phyloP scores from a whole-genome alignment of 2,888 invertebrate species.

The Drosophila pegasa region DNA sequence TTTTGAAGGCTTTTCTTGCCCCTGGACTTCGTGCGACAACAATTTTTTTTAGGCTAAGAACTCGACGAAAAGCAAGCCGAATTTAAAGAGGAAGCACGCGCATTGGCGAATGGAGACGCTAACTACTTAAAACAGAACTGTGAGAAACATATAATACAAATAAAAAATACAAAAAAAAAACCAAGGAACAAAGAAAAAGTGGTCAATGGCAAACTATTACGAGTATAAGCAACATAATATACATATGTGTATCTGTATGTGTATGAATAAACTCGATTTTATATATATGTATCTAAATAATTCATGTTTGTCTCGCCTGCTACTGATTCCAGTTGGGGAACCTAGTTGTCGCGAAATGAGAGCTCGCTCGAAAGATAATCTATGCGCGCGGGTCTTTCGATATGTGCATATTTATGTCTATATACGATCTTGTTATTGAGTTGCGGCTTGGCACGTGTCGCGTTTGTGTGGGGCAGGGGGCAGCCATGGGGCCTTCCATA shows the following conservation, averaged over 20 bases:
- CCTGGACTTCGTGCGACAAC: slow-evolving; percentile 24
- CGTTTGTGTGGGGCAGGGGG: not conserved
- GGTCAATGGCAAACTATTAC: slow-evolving; percentile 77
- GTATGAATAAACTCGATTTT: slow-evolving; percentile 51
- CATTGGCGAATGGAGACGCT: slow-evolving; percentile 1
- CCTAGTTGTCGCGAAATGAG: not conserved
- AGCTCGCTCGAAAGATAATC: slow-evolving; percentile 24
- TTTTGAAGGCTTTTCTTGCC: slow-evolving; percentile 8
- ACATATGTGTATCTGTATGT: slow-evolving; percentile 12
- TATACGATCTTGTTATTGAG: slow-evolving; percentile 10
- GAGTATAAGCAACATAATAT: slow-evolving; percentile 58
- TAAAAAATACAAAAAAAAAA: slow-evolving; percentile 9
- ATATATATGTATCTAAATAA: slow-evolving; percentile 55
- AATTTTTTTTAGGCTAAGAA: slow-evolving; percentile 23
- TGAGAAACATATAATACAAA: slow-evolving; percentile 28
- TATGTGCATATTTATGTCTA: not conserved
- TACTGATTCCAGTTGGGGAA: slow-evolving; percentile 5
- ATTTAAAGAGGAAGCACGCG: slow-evolving; percentile 47
- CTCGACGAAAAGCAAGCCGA: slow-evolving; percentile 58
- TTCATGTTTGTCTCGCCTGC: slow-evolving; percentile 14
- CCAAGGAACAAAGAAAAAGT: slow-evolving; percentile 31
- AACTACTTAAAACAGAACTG: slow-evolving; percentile 40
- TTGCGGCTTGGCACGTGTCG: slow-evolving; percentile 37
- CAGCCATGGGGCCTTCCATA: slow-evolving; percentile 22
- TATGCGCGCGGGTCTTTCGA: not conserved